phyloP scores from a whole-genome alignment of 2,888 invertebrate genomes.

The Psylliodes chrysocephalus region DNA sequence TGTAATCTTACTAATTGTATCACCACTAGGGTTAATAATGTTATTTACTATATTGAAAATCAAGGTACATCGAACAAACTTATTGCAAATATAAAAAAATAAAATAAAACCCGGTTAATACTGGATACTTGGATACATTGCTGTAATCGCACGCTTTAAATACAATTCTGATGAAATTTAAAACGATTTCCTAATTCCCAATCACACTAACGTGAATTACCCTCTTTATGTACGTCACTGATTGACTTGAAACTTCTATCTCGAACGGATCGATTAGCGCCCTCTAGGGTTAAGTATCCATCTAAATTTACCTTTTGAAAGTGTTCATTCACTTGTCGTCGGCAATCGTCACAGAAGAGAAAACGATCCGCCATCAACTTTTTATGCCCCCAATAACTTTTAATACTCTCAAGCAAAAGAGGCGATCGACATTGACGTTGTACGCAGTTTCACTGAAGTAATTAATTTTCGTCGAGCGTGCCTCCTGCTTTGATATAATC shows the following conservation, averaged over 20 bases:
- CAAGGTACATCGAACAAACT: too few species aligned
- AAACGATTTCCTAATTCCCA: too few species aligned
- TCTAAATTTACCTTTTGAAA: constrained; percentile 12
- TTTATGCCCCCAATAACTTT: constrained; percentile 14
- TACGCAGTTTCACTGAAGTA: not conserved
- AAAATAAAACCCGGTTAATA: too few species aligned
- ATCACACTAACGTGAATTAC: too few species aligned
- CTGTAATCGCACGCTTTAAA: too few species aligned
- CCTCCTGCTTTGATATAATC: not conserved
- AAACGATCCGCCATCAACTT: constrained; percentile 14
- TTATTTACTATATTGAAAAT: too few species aligned
- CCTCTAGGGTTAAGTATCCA: constrained; percentile 9
- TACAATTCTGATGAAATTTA: too few species aligned
- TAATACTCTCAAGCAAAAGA: not conserved
- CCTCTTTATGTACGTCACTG: not conserved
- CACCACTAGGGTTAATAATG: too few species aligned
- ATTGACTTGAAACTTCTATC: not conserved
- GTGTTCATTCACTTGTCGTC: constrained; percentile 5
- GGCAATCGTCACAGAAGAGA: constrained; percentile 11
- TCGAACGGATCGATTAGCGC: constrained; percentile 8
- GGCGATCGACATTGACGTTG: not conserved
- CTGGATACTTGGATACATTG: too few species aligned
- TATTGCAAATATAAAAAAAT: too few species aligned
- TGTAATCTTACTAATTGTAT: too few species aligned
- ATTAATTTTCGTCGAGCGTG: constrained; percentile 3